Conservation (phyloP, 2,797 vertebrate species). For the Microctenopoma steveboyesi region DNA sequence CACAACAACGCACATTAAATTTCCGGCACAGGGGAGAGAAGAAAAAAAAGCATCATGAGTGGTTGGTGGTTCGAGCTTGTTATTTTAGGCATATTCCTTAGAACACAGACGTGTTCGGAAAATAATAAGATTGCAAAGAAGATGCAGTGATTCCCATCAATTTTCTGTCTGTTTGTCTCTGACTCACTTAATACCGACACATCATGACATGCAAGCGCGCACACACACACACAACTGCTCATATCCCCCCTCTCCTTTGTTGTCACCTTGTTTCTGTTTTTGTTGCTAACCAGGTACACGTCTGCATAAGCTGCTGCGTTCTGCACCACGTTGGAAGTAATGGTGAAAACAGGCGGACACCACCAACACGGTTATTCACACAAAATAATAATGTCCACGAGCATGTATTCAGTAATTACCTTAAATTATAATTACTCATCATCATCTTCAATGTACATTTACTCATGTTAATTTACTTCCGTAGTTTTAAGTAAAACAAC, state of each 20-base stretch:
- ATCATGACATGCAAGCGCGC: constrained; percentile 34
- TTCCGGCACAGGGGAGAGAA: constrained; percentile 63
- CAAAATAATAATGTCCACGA: constrained; percentile 16
- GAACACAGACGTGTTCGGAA: constrained; percentile 64
- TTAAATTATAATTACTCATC: constrained; percentile 11
- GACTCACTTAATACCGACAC: constrained; percentile 69
- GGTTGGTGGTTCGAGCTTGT: constrained; percentile 61
- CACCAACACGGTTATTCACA: constrained; percentile 34
- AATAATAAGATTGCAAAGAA: constrained; percentile 57
- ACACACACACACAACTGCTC: not conserved
- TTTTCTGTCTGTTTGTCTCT: constrained; percentile 50
- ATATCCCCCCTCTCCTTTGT: constrained; percentile 46
- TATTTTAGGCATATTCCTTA: constrained; percentile 67
- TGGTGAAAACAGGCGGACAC: constrained; percentile 40
- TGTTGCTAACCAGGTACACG: constrained; percentile 44
- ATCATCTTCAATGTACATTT: constrained; percentile 12
- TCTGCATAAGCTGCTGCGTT: constrained; percentile 57
- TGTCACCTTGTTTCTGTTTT: constrained; percentile 60
- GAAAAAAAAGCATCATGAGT: constrained; percentile 55
- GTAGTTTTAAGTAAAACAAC: constrained; percentile 10
- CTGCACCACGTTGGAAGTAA: constrained; percentile 53
- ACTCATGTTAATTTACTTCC: constrained; percentile 31
- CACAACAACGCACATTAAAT: constrained; percentile 45
- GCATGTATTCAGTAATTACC: not conserved
- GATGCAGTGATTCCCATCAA: constrained; percentile 62